Conservation (phyloP, 2,888 invertebrate species). For the Actias luna region DNA sequence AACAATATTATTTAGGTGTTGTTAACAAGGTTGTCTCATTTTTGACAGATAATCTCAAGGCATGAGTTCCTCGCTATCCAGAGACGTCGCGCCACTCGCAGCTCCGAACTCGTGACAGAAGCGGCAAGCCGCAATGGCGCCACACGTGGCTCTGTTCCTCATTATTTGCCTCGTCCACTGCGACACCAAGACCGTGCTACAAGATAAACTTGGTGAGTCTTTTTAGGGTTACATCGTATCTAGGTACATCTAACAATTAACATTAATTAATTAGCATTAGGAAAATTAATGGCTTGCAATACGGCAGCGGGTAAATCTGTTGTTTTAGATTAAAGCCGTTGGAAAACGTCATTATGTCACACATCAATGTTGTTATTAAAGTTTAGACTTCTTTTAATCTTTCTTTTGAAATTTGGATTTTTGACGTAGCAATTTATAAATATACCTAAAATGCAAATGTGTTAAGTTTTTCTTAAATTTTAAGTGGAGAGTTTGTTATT, state of each 20-base stretch:
- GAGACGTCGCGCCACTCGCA: slow-evolving; percentile 17
- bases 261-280: no score
- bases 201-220: slow-evolving; percentile 72
- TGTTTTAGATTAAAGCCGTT: no score
- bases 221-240: neutral
- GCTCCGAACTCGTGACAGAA: slow-evolving; percentile 37
- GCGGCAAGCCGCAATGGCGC: slow-evolving; percentile 56
- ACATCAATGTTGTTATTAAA: no score
- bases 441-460: no score
- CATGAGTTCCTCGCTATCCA: neutral
- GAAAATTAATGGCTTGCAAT: no score
- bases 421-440: no score
- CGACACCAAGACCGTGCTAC: slow-evolving; percentile 72
- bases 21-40: neutral
- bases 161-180: slow-evolving; percentile 70
- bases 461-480: no score
- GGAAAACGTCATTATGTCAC: no score
- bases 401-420: no score
- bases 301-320: no score
- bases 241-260: neutral
- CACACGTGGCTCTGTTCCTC: slow-evolving; percentile 62
- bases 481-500: no score
- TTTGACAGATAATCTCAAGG: neutral
- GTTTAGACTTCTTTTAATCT: no score
- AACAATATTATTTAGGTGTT: neutral